A percentile compares a stretch with the other conserved stretches of the same genome.
phyloP scores from a whole-genome alignment of 1,140 invertebrate species.

The Microplitis demolitor region DNA sequence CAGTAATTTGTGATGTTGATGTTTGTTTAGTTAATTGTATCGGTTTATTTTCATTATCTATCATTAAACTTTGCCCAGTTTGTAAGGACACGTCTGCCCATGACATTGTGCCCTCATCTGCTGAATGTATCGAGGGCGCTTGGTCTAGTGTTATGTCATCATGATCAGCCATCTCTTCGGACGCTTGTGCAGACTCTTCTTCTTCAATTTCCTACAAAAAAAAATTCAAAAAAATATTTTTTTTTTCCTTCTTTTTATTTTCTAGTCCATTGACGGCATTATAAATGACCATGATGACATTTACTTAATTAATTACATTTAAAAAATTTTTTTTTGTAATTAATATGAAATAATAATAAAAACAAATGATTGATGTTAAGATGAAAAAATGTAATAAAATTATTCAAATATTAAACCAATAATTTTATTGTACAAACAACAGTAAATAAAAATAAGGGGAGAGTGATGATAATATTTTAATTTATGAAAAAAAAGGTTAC shows the following conservation, averaged over 20 bases:
- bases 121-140: constrained; percentile 49
- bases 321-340: too few relatives aligned
- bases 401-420: too few relatives aligned
- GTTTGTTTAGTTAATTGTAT: constrained; percentile 48
- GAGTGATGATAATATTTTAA: constrained; percentile 52
- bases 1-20: constrained; percentile 45
- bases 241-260: not conserved
- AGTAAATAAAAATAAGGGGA: constrained; percentile 10
- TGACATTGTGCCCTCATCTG: constrained; percentile 42
- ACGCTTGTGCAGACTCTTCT: constrained; percentile 38
- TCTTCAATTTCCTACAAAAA: constrained; percentile 43
- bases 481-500: constrained; percentile 43
- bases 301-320: too few relatives aligned
- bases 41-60: constrained; percentile 35
- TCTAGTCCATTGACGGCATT: not conserved
- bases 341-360: not conserved
- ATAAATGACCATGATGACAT: too few relatives aligned
- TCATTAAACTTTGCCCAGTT: constrained; percentile 53
- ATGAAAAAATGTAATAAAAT: too few relatives aligned
- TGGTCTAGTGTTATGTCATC: constrained; percentile 53
- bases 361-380: not conserved
- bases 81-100: constrained; percentile 57
- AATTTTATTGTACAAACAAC: not conserved
- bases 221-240: not conserved
- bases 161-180: constrained; percentile 37